Conservation (phyloP, 1,140 invertebrate species). For the Lasioglossum albipes region DNA sequence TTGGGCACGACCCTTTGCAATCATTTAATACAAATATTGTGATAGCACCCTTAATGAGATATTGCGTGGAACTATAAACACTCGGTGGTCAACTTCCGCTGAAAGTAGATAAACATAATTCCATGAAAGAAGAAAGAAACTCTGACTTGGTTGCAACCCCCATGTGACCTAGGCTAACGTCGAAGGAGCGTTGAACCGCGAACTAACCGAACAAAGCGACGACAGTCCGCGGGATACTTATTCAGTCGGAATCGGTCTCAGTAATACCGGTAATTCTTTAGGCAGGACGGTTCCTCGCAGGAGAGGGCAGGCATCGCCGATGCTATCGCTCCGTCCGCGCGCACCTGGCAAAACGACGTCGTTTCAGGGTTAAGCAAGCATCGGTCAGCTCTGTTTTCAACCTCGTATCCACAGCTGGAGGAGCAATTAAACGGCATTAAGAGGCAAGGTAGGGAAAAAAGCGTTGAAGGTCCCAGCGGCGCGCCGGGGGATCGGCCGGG, state of each 20-base stretch:
- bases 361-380: slow-evolving; percentile 61
- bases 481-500: slow-evolving; percentile 60
- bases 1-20: no score
- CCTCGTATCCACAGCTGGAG: slow-evolving; percentile 56
- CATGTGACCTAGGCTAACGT: no score
- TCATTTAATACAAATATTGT: no score
- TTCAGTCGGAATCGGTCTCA: not conserved
- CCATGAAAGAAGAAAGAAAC: no score
- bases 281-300: slow-evolving; percentile 24
- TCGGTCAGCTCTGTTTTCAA: slow-evolving; percentile 52
- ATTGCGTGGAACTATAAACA: no score
- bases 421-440: slow-evolving; percentile 60
- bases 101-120: no score
- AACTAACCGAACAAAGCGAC: no score
- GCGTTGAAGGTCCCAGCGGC: slow-evolving; percentile 61
- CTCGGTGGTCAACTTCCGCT: no score
- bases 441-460: slow-evolving; percentile 41
- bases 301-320: slow-evolving; percentile 22
- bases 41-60: no score
- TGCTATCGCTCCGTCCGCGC: slow-evolving; percentile 36
- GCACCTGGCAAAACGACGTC: slow-evolving; percentile 56
- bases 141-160: no score
- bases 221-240: not conserved
- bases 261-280: not conserved
- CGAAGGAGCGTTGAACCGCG: no score